These are phyloP conservation scores for Caiman crocodilus DNA, from an alignment of 2,797 vertebrate species.

Conservation along the genomic window DNA sequence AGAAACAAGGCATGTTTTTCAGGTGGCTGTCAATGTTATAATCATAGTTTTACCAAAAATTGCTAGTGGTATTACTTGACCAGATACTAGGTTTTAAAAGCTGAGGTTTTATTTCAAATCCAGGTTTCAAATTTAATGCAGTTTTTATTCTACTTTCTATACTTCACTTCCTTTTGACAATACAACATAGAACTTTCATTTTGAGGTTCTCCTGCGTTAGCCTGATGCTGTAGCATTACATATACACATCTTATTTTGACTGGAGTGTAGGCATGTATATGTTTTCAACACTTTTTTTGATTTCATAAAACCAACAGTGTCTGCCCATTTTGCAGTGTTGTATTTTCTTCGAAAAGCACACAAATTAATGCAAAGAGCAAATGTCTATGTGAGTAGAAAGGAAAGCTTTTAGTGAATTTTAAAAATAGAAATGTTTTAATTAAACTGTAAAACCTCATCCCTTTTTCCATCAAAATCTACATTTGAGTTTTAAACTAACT, in stretches of 20 bases:
- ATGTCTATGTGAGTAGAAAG: background rate
- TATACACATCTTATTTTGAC: background rate
- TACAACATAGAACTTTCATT: background rate
- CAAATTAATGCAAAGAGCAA: background rate
- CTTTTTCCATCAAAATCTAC: background rate
- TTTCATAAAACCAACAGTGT: background rate
- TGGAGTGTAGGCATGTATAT: background rate
- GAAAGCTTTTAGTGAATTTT: background rate
- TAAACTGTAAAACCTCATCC: background rate
- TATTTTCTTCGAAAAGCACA: background rate
- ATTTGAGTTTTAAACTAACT: background rate
- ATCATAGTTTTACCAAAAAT: background rate
- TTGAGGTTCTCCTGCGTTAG: background rate
- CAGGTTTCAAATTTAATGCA: no score
- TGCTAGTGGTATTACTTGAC: background rate
- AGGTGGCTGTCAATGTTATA: background rate
- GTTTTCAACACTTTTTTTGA: background rate
- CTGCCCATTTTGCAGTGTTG: background rate
- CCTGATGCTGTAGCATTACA: background rate
- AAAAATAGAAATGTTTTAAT: accelerated
- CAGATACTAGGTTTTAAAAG: background rate
- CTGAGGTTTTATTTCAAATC: background rate
- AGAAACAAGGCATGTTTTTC: background rate
- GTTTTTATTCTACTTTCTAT: no score
- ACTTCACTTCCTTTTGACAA: background rate